Conservation (phyloP, 2,113 vertebrate species). For the Ammodytes dubius region DNA sequence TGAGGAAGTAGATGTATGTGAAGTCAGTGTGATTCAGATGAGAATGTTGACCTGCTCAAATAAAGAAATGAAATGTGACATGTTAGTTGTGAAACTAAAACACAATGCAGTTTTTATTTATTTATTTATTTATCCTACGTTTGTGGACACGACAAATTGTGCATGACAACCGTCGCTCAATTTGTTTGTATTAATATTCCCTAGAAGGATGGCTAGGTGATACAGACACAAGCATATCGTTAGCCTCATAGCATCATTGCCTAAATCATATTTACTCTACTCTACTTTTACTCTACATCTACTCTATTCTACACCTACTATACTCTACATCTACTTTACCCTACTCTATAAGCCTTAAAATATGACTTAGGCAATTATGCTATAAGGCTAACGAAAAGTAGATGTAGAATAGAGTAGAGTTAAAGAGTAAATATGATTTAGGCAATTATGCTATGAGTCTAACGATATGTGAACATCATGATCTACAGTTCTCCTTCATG, state of each 20-base stretch:
- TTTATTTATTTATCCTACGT: background rate
- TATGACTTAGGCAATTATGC: too few species aligned
- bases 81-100: background rate
- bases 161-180: background rate
- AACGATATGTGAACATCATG: background rate
- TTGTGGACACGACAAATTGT: background rate
- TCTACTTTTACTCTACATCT: too few species aligned
- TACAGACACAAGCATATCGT: background rate
- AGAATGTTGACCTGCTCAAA: slow-evolving; percentile 29
- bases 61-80: slow-evolving; percentile 28
- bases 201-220: background rate
- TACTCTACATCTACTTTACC: too few species aligned
- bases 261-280: too few species aligned
- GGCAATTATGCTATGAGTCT: too few species aligned
- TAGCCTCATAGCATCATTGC: too few species aligned
- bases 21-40: slow-evolving; percentile 21
- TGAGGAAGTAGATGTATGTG: slow-evolving; percentile 23
- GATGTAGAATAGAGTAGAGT: too few species aligned
- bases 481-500: background rate
- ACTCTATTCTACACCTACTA: too few species aligned
- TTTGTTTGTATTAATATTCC: background rate
- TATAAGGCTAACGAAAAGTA: too few species aligned
- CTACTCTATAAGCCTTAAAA: too few species aligned
- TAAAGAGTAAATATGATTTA: too few species aligned
- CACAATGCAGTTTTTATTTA: background rate